Evolutionary conservation across 2,797 vertebrate species (phyloP), one percentile per base, ranked within the genome.

Genomic region (Lagorchestes hirsutus): DNA sequence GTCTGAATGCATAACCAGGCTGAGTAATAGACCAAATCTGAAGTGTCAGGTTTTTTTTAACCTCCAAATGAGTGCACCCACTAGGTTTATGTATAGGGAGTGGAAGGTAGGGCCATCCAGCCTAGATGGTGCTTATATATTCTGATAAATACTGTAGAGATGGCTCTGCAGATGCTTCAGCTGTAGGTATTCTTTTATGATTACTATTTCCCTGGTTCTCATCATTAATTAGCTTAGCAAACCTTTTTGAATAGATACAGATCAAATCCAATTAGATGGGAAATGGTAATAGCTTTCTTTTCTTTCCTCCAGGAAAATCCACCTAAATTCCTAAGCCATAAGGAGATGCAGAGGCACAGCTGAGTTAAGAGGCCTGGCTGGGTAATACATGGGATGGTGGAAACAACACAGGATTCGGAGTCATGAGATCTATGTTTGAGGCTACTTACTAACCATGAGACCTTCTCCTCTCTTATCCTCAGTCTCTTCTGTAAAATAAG

Each of bases 161-260:
- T 74, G 67, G 67, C 18, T 40, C n/a, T 74, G 67, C 2, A 40
- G 67, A 40, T 74, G 67, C n/a, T 40, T 40, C 67, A 74, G 67
- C 67, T 74, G 6, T 74, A 40, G 67, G 16, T 74, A n/a, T 74
- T 74, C n/a, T 24, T 18, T 74, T 74, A 74, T 40, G n/a, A 74
- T 74, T 40, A 40, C 2, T 74, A 40, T 74, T 74, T 74, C 67
- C 67, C 67, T 74, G n/a, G 67, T 74, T 74, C n/a, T n/a, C 18
- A 24, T 74, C n/a, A 74, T 74, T 74, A 74, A 74, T 74, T 74
- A 40, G 56, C 90, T 92, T 46, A 12, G 8, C 52, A 67, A 55
- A 29, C 29, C 8, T 93, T 95, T 95, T 52, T 6, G 52, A 95
- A 94, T 95, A 92, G 8, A 40, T 22, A 74, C n/a, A 74, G 18